Evolutionary conservation across 2,797 vertebrate genomes (phyloP), one percentile per base, ranked within the genome.

Genomic region (Helarctos malayanus): DNA sequence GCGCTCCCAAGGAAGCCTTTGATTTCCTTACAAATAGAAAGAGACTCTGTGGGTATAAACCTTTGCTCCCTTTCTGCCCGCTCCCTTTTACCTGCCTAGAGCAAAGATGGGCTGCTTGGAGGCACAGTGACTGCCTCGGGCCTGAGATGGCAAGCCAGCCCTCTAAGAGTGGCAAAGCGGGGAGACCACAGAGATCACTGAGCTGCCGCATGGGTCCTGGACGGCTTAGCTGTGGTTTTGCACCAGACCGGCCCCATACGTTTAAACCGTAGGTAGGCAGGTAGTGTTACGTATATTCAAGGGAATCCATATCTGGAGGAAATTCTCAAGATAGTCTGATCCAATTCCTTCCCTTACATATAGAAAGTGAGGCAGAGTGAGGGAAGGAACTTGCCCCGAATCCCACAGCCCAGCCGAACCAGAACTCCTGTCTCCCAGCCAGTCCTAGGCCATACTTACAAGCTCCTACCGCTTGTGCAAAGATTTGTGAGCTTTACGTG

Each of bases 301-400:
- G 29, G 63, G 71, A 80, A 83, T n/a, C 78, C 41, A 0, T 69
- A 35, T 23, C 35, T 27, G 18, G 54, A 97, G 19, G 75, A 86
- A n/a, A 41, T 27, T 5, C 32, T 92, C 29, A 63, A 73, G 63
- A 27, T 32, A 23, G 18, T 57, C 59, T 61, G 41, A 73, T 61
- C 25, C 71, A 61, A 29, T 32, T 57, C 49, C n/a, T 80, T 93
- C n/a, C 11, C 7, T 73, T 78, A 32, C 59, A 15, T 47, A 16
- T 63, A 81, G 61, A 92, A 89, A 91, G 29, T 29, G 41, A 97
- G 35, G 52, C 19, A 84, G 45, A 93, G 27, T 57, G 25, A 93
- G 8, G 54, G 45, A 87, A 27, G 65, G 23, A 65, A 15, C 47
- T 57, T 73, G 23, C 32, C 73, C 13, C 3, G 16, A 63, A 54